Base-by-base conservation (phyloP, 2,797 vertebrate genomes). In the Danio tinwini region DNA sequence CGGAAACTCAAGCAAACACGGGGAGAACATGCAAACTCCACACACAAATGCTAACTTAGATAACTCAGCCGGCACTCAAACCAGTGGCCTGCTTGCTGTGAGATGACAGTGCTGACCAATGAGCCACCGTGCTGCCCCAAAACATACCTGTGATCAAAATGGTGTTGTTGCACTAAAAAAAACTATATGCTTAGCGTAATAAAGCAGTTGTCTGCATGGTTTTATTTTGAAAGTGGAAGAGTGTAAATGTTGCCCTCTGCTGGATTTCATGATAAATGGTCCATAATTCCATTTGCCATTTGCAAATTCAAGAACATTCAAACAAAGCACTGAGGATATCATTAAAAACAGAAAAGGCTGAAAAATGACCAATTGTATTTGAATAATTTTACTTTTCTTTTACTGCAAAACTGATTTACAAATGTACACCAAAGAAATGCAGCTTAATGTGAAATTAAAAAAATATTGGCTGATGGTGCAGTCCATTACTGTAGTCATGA, bases 181-280 rank as follows among this genome's bases (percentile, higher is more conserved):
- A 29, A 29, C 3, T 29, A 29, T 29, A 29, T 29, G n/a, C 29
- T 16, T 49, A 8, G 50, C 45, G 11, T 45, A 49, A 65, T 65
- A 65, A n/a, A 6, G 9, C 40, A 68, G 63, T 75, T 12, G 8
- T 73, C 17, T 47, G n/a, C 37, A 45, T 47, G 12, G 39, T 7
- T 4, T 47, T 13, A 29, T 14, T 6, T 19, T 45, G 19, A 29
- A 29, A 52, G 10, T 12, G 50, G 40, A 39, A 29, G 2, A 56
- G 53, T 45, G 62, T 49, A 52, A 68, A 55, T 81, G 56, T 50
- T 74, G 76, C 72, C 82, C 67, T 76, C 84, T 83, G 45, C 45
- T 74, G 82, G 62, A 64, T 6, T 29, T 55, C 39, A 63, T 29
- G 17, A 50, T 12, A 74, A 29, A 68, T 37, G 0, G 14, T 65